Percentiles rank a stretch among this genome's conserved stretches.
Conservation (phyloP, 1,140 invertebrate genomes). For the Macrostomum lignano region DNA sequence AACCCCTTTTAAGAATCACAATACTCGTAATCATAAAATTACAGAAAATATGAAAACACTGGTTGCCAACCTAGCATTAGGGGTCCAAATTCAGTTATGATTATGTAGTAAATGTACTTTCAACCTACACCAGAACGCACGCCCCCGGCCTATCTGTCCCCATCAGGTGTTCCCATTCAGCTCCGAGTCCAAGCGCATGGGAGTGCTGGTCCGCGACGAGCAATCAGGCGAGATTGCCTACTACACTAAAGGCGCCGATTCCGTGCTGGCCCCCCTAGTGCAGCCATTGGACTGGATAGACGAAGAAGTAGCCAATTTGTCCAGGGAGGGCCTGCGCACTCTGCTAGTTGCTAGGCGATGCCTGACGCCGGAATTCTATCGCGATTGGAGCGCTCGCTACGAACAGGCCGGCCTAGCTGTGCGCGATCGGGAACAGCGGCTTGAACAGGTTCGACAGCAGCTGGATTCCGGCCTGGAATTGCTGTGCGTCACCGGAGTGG, state of each 20-base stretch:
- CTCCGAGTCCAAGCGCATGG: slow-evolving; percentile 92
- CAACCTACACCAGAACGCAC: no score
- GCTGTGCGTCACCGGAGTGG: slow-evolving; percentile 60
- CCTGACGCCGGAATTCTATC: slow-evolving; percentile 30
- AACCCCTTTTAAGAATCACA: no score
- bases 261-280: slow-evolving; percentile 67
- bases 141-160: no score
- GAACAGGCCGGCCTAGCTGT: slow-evolving; percentile 56
- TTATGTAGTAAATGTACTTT: no score
- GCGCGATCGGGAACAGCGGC: slow-evolving; percentile 47
- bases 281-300: slow-evolving; percentile 83
- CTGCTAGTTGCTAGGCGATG: slow-evolving; percentile 75
- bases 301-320: slow-evolving; percentile 67
- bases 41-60: no score
- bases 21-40: no score
- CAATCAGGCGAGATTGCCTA: slow-evolving; percentile 61
- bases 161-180: slow-evolving; percentile 91
- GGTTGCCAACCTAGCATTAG: no score
- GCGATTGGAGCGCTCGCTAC: slow-evolving; percentile 33
- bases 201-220: slow-evolving; percentile 67
- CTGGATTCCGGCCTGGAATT: slow-evolving; percentile 75
- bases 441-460: slow-evolving; percentile 55
- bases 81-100: no score
- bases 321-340: slow-evolving; percentile 72
- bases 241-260: slow-evolving; percentile 87